Evolutionary conservation across 2,888 invertebrate genomes (phyloP), one percentile per base, ranked within the genome.

Genomic region (Heliconius hortense): DNA sequence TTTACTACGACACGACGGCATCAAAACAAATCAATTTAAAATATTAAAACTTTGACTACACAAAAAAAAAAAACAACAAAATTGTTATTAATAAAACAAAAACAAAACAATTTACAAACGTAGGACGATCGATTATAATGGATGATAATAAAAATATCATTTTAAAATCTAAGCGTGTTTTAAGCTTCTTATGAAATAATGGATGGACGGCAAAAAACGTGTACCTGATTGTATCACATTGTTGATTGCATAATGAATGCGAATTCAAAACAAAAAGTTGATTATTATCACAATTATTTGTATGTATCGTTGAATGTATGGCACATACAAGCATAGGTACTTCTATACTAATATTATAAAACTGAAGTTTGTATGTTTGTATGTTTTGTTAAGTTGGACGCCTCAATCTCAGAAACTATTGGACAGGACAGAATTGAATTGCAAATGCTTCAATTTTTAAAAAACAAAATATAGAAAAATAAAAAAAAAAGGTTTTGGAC

Each of bases 191-290:
- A 64, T 35, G 31, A 68, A 53, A 53, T 68, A 68, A 53, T 35
- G 69, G 56, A 15, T 56, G 18, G 28, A 69, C 18, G 26, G 18
- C 71, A 72, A 72, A 62, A 60, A 43, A 72, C 26, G 21, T 43
- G 24, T 72, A 62, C 62, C 53, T 73, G 24, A 62, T 69, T 73
- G 59, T 35, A n/a, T 24, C 56, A 56, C 74, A n/a, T 56, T 10
- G 56, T 10, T 56, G n/a, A 56, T 63, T 74, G 72, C 74, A 74
- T 62, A 74, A 76, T 68, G 76, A 13, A 64, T 71, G 60, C 43
- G 26, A 48, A 66, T 70, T 66, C 56, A 60, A 74, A 74, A 35
- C 26, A 69, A 74, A 72, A 74, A 72, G 63, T 43, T 74, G 62
- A 43, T 68, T 63, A 66, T 72, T 72, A 67, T 72, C 39, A n/a